These are phyloP conservation scores for Apogon talboti DNA, from an alignment of 2,797 vertebrate species.

Conservation along the genomic window DNA sequence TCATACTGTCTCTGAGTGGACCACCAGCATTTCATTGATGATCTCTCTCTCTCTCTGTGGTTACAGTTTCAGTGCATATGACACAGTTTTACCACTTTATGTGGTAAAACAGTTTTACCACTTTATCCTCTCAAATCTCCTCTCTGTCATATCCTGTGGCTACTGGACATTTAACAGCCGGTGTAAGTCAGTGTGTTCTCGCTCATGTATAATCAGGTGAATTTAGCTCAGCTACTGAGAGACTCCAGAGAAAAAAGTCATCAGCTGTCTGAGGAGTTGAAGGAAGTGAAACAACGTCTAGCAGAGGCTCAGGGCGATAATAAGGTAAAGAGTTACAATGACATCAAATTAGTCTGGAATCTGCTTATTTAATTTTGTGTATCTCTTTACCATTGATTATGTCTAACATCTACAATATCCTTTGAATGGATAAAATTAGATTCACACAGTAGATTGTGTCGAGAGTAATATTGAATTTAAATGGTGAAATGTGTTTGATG, in stretches of 20 bases:
- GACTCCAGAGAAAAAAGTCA: constrained; percentile 91
- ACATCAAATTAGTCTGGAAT: background rate
- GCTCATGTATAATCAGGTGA: constrained; percentile 83
- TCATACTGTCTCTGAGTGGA: too few species aligned
- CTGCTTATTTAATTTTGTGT: background rate
- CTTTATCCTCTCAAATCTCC: too few species aligned
- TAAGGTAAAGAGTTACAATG: constrained; percentile 84
- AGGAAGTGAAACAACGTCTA: constrained; percentile 93
- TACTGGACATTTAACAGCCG: background rate
- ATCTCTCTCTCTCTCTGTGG: background rate
- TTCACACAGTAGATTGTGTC: background rate
- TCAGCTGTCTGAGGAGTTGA: constrained; percentile 91
- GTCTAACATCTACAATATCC: background rate
- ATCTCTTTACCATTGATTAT: background rate
- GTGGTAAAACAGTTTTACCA: too few species aligned
- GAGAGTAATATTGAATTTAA: background rate
- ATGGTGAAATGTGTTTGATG: background rate
- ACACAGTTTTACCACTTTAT: too few species aligned
- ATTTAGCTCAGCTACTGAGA: constrained; percentile 91
- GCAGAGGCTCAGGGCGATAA: constrained; percentile 96
- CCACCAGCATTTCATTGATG: too few species aligned
- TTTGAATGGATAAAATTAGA: background rate
- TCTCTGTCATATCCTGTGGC: background rate
- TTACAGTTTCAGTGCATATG: background rate
- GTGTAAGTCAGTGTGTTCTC: background rate